Conservation (phyloP, 2,888 invertebrate genomes). For the Eristalinus sepulchralis region DNA sequence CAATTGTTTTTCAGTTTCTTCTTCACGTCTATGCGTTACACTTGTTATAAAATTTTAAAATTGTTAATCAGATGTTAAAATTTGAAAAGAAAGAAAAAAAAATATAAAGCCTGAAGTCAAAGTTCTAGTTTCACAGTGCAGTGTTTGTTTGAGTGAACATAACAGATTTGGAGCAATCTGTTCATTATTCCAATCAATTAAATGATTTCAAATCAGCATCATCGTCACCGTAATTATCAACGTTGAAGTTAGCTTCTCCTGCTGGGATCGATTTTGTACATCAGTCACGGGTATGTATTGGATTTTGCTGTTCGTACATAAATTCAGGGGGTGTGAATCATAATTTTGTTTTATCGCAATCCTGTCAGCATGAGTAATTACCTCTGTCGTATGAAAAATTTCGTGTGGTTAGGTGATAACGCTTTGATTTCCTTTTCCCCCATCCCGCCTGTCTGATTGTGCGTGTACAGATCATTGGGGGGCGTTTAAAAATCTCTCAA, state of each 20-base stretch:
- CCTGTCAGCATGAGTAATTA: slow-evolving; percentile 68
- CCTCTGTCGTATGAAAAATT: slow-evolving; percentile 33
- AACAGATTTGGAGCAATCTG: neutral
- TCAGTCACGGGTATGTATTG: slow-evolving; percentile 46
- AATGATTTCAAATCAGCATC: slow-evolving; percentile 26
- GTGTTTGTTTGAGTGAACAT: neutral
- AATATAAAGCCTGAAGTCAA: neutral
- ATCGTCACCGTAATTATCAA: slow-evolving; percentile 23
- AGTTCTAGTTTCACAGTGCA: slow-evolving; percentile 18
- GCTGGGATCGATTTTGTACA: slow-evolving; percentile 32
- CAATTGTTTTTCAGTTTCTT: slow-evolving; percentile 28
- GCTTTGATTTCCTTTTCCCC: slow-evolving; percentile 52
- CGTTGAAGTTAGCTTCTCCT: slow-evolving; percentile 25
- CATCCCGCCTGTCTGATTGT: slow-evolving; percentile 17
- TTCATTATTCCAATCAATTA: neutral
- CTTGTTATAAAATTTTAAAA: slow-evolving; percentile 1
- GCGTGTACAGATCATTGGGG: neutral
- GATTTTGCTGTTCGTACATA: slow-evolving; percentile 2
- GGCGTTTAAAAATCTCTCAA: neutral
- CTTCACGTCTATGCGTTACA: slow-evolving; percentile 15
- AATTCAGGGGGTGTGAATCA: slow-evolving; percentile 30
- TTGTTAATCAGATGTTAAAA: neutral
- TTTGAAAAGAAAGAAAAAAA: slow-evolving; percentile 10
- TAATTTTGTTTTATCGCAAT: slow-evolving; percentile 62
- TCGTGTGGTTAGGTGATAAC: slow-evolving; percentile 4